Percentiles rank a stretch among this genome's conserved stretches.
Evolutionary conservation across 1,140 invertebrate genomes (phyloP).

Genomic region (Grapholita molesta): DNA sequence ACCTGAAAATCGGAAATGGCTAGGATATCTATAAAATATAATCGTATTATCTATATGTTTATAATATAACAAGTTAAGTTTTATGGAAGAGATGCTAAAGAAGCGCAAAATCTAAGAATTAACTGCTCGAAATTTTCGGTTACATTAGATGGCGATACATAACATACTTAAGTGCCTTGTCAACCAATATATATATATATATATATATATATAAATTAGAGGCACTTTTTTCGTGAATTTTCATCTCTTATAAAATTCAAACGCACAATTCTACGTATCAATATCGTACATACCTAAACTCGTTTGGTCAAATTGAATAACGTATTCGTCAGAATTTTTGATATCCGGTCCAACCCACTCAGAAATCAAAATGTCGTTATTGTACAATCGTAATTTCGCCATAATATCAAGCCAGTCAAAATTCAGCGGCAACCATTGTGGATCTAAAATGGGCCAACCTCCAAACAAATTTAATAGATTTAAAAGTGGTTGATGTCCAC

Average conservation of each 20-base stretch:
- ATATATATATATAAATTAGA: too few relatives aligned
- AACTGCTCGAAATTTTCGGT: too few relatives aligned
- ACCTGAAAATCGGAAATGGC: conserved; percentile 59
- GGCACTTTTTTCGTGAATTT: too few relatives aligned
- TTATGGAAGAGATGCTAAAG: too few relatives aligned
- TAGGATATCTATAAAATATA: neutral
- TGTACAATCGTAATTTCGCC: conserved; percentile 87
- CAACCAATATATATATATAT: too few relatives aligned
- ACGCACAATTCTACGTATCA: neutral
- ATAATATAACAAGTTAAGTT: too few relatives aligned
- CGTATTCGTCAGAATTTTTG: conserved; percentile 91
- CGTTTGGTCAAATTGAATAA: conserved; percentile 94
- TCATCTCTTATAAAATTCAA: too few relatives aligned
- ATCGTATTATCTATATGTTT: too few relatives aligned
- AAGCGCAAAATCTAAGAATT: too few relatives aligned
- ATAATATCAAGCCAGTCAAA: conserved; percentile 89
- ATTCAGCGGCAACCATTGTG: conserved; percentile 79
- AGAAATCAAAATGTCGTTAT: conserved; percentile 90
- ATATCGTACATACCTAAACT: conserved; percentile 80
- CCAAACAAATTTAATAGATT: conserved; percentile 86
- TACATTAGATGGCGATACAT: too few relatives aligned
- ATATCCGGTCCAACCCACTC: conserved; percentile 94
- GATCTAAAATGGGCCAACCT: conserved; percentile 90
- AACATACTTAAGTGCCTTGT: too few relatives aligned
- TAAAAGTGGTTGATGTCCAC: conserved; percentile 85